Conservation (phyloP, 2,797 vertebrate species). For the Denticeps clupeoides region DNA sequence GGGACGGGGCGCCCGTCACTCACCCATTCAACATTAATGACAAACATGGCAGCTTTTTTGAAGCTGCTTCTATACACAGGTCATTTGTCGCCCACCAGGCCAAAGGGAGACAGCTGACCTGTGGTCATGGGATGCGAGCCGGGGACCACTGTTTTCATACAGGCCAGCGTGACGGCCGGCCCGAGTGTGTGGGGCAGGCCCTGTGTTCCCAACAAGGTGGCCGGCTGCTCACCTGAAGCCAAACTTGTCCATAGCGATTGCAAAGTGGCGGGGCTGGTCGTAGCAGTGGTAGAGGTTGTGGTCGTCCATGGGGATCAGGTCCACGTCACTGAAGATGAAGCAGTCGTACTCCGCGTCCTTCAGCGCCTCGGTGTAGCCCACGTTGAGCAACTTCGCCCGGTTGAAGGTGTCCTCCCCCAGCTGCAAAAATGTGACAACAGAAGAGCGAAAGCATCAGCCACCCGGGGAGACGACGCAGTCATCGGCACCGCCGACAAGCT, state of each 20-base stretch:
- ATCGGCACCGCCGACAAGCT: too few relatives aligned
- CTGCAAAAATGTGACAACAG: conserved; percentile 44
- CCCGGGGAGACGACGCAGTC: too few relatives aligned
- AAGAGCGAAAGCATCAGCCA: not conserved
- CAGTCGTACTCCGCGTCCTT: conserved; percentile 87
- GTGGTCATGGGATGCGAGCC: too few relatives aligned
- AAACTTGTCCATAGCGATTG: conserved; percentile 98
- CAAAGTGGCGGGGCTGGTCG: conserved; percentile 92
- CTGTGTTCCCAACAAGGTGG: not conserved
- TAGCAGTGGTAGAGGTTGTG: conserved; percentile 96
- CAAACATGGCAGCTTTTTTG: too few relatives aligned
- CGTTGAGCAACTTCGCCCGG: conserved; percentile 87
- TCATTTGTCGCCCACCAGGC: too few relatives aligned
- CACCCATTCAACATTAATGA: too few relatives aligned
- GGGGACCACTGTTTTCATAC: too few relatives aligned
- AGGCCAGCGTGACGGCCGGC: too few relatives aligned
- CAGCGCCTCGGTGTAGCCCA: conserved; percentile 85
- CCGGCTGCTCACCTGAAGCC: conserved; percentile 74
- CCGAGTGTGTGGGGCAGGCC: too few relatives aligned
- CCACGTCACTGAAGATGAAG: conserved; percentile 97
- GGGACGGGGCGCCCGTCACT: too few relatives aligned
- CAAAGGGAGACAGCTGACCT: too few relatives aligned
- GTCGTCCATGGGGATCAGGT: conserved; percentile 97
- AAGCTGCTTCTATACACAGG: too few relatives aligned
- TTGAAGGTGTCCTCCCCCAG: conserved; percentile 93